phyloP scores from a whole-genome alignment of 1,140 invertebrate genomes.

The Solenopsis invicta region DNA sequence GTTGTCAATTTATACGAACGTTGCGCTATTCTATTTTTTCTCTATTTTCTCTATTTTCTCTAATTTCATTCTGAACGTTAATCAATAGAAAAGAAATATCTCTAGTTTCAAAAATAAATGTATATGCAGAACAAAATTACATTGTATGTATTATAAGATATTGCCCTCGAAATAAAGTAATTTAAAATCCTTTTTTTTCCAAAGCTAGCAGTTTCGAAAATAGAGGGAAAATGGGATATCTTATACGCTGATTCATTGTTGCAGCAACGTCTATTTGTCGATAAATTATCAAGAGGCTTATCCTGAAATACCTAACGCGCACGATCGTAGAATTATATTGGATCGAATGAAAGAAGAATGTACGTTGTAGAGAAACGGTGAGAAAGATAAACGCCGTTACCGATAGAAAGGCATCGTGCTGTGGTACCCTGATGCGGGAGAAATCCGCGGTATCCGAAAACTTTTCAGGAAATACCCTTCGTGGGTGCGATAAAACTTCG shows the following conservation, averaged over 20 bases:
- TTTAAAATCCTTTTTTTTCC: background rate
- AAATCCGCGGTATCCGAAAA: constrained; percentile 59
- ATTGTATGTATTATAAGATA: background rate
- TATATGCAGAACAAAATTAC: background rate
- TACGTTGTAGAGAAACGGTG: constrained; percentile 24
- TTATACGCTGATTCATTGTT: background rate
- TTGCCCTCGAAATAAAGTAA: background rate
- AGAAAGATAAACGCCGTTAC: constrained; percentile 53
- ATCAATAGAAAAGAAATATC: background rate
- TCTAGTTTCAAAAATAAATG: background rate
- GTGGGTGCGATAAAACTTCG: constrained; percentile 47
- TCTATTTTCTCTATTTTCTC: background rate
- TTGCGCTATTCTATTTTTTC: background rate
- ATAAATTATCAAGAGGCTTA: constrained; percentile 36
- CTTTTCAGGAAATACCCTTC: constrained; percentile 57
- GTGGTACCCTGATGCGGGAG: constrained; percentile 44
- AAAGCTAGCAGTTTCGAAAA: background rate
- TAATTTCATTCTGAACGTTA: background rate
- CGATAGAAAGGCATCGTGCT: constrained; percentile 45
- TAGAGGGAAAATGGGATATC: background rate
- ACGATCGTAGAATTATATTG: constrained; percentile 31
- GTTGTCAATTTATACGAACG: background rate
- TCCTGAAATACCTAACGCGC: constrained; percentile 23
- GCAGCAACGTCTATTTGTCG: constrained; percentile 12
- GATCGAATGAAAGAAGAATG: constrained; percentile 37